phyloP scores from a whole-genome alignment of 2,888 invertebrate genomes.

The Sarcophaga rosellei region DNA sequence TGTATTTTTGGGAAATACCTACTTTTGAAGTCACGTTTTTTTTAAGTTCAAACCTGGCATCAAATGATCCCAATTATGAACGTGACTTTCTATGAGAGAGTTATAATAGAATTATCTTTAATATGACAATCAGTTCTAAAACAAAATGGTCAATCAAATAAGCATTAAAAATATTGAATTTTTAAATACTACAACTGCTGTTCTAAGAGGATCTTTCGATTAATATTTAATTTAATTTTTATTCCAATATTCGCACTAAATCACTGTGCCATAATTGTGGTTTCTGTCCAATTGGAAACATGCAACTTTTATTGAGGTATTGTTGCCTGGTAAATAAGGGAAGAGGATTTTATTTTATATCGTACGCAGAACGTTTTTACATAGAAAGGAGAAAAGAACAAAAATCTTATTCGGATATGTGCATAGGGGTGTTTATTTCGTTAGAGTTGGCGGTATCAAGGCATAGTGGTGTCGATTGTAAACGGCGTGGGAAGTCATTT shows the following conservation, averaged over 20 bases:
- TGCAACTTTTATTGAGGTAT: slow-evolving; percentile 24
- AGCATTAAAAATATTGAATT: too few relatives aligned
- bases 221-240: too few relatives aligned
- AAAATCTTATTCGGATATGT: slow-evolving; percentile 29
- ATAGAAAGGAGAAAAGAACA: neutral
- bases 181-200: too few relatives aligned
- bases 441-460: slow-evolving; percentile 41
- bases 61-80: too few relatives aligned
- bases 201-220: too few relatives aligned
- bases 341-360: slow-evolving; percentile 10
- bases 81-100: too few relatives aligned
- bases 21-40: too few relatives aligned
- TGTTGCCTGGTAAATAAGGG: slow-evolving; percentile 27
- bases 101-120: too few relatives aligned
- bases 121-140: too few relatives aligned
- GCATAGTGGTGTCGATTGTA: slow-evolving; percentile 56
- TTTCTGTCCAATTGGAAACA: slow-evolving; percentile 61
- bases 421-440: slow-evolving; percentile 53
- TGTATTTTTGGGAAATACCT: too few relatives aligned
- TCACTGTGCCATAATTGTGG: neutral
- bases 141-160: too few relatives aligned
- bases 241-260: neutral
- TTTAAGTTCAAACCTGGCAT: too few relatives aligned
- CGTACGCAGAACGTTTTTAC: neutral
- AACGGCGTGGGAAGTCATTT: slow-evolving; percentile 68